Percentiles rank a stretch among this genome's conserved stretches.
phyloP scores from a whole-genome alignment of 2,888 invertebrate species.

The Tortricodes alternella region DNA sequence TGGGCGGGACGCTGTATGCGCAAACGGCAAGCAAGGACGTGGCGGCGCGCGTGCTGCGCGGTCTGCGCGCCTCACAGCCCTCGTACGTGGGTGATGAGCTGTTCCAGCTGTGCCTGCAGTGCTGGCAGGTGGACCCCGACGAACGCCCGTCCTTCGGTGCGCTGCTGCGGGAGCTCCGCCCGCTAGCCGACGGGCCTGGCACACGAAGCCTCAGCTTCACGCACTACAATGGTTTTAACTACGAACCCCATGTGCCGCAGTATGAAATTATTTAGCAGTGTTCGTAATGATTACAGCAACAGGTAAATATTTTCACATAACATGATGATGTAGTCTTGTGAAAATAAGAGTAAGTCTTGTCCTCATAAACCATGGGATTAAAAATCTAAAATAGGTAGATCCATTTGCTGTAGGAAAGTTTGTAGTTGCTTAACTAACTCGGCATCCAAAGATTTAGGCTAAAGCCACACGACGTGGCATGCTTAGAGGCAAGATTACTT shows the following conservation, averaged over 20 bases:
- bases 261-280: constrained; percentile 58
- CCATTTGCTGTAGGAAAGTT: background rate
- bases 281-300: too few species aligned
- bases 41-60: constrained; percentile 85
- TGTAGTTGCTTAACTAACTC: constrained; percentile 13
- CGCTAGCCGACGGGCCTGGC: constrained; percentile 59
- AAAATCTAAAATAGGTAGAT: constrained; percentile 12
- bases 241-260: constrained; percentile 71
- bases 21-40: constrained; percentile 87
- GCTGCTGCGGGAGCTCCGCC: constrained; percentile 75
- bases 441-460: constrained; percentile 26
- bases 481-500: too few species aligned
- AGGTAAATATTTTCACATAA: too few species aligned
- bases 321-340: too few species aligned
- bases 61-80: constrained; percentile 88
- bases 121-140: constrained; percentile 92
- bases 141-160: constrained; percentile 89
- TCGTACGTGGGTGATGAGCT: constrained; percentile 89
- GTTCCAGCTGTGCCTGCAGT: constrained; percentile 91
- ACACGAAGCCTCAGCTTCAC: constrained; percentile 70
- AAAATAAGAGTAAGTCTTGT: too few species aligned
- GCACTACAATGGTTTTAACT: constrained; percentile 72
- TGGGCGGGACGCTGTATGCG: constrained; percentile 91
- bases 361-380: too few species aligned
- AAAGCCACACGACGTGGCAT: too few species aligned